phyloP scores from a whole-genome alignment of 2,113 vertebrate genomes.

The Bungarus multicinctus region DNA sequence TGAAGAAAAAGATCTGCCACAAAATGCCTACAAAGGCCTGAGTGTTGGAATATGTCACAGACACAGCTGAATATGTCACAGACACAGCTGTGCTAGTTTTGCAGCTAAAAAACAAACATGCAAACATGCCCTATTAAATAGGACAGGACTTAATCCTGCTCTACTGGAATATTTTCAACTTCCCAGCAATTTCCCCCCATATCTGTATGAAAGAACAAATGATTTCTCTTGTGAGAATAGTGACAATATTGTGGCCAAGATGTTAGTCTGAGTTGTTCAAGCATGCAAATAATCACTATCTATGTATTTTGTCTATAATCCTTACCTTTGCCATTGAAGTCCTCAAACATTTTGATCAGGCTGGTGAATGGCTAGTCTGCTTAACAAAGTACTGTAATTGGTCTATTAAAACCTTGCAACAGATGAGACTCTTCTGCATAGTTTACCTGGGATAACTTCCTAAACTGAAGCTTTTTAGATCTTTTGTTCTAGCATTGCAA shows the following conservation, averaged over 20 bases:
- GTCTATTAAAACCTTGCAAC: not conserved
- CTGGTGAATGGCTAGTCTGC: not conserved
- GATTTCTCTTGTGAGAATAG: not conserved
- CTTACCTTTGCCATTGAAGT: not conserved
- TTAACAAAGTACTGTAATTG: not conserved
- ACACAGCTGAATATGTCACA: not conserved
- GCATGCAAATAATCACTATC: not conserved
- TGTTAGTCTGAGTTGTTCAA: not conserved
- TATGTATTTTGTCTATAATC: not conserved
- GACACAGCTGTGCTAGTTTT: not conserved
- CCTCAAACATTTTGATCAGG: not conserved
- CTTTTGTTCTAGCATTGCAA: not conserved
- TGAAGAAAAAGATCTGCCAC: not conserved
- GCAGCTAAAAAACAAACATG: not conserved
- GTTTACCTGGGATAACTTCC: not conserved
- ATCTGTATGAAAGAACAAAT: not conserved
- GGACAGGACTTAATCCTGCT: not conserved
- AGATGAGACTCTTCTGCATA: not conserved
- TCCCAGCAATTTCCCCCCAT: not conserved
- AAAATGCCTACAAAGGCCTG: not conserved
- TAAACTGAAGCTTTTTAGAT: not conserved
- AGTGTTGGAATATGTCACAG: not conserved
- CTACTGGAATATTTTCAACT: not conserved
- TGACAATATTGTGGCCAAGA: not conserved
- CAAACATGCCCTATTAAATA: not conserved